phyloP scores from a whole-genome alignment of 2,888 invertebrate species.

The Trimorus sp. region DNA sequence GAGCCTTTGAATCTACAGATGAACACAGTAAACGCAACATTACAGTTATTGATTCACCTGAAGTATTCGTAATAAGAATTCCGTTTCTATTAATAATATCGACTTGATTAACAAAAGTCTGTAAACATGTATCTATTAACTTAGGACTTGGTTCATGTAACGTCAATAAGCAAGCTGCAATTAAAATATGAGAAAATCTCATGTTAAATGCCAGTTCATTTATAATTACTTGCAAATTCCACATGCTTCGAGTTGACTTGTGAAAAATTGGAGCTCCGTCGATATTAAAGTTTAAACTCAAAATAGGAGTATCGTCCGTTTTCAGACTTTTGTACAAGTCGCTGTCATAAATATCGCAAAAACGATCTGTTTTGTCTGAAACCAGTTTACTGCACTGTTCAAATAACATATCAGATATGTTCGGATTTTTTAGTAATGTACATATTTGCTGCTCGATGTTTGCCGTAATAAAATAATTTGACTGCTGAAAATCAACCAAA shows the following conservation, averaged over 20 bases:
- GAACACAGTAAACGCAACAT: conserved; percentile 24
- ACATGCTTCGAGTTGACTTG: conserved; percentile 18
- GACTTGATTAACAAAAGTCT: conserved; percentile 32
- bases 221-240: conserved; percentile 26
- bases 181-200: conserved; percentile 26
- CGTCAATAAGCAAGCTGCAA: conserved; percentile 23
- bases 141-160: conserved; percentile 23
- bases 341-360: conserved; percentile 23
- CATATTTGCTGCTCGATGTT: conserved; percentile 37
- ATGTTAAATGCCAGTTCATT: conserved; percentile 35
- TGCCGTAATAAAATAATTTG: conserved; percentile 29
- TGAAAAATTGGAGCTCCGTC: conserved; percentile 26
- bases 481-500: conserved; percentile 5
- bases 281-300: conserved; percentile 20
- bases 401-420: conserved; percentile 13
- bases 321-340: conserved; percentile 20
- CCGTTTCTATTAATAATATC: conserved; percentile 20
- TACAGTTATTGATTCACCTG: background rate
- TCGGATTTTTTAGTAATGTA: conserved; percentile 15
- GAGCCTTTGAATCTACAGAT: conserved; percentile 42
- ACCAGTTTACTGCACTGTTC: conserved; percentile 6
- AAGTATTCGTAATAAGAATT: background rate
- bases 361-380: background rate
- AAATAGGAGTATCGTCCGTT: background rate
- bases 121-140: conserved; percentile 34